These are phyloP conservation scores for Lamellibrachia columna DNA, from an alignment of 2,888 invertebrate species.

Conservation along the genomic window DNA sequence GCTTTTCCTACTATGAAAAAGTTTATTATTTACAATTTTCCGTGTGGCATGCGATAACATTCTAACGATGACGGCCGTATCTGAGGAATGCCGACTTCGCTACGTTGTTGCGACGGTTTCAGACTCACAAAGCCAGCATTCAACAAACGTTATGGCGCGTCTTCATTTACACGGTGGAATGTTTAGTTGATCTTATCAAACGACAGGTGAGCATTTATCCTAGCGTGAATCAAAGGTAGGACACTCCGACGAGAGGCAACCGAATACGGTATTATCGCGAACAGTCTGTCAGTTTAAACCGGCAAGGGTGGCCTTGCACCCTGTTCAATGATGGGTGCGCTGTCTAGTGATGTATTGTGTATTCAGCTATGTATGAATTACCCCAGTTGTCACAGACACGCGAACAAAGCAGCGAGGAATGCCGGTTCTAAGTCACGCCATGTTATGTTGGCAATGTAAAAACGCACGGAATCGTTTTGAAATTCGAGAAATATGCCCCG, in stretches of 20 bases:
- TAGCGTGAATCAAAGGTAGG: background rate
- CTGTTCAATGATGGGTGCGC: background rate
- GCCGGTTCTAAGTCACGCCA: background rate
- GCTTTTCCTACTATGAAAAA: background rate
- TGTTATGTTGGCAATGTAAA: background rate
- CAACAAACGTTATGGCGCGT: background rate
- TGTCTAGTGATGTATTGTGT: background rate
- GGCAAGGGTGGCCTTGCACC: background rate
- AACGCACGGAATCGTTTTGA: background rate
- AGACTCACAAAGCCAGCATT: background rate
- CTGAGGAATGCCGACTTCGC: background rate
- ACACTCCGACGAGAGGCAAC: background rate
- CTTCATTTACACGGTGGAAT: background rate
- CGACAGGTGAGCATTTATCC: background rate
- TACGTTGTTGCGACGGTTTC: background rate
- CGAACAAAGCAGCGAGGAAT: background rate
- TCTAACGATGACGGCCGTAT: background rate
- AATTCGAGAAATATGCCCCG: background rate
- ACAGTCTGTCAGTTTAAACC: background rate
- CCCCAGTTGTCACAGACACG: background rate
- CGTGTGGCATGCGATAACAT: background rate
- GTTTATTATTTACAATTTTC: background rate
- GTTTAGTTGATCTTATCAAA: background rate
- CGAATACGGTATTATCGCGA: background rate
- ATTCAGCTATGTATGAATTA: constrained; percentile 1